phyloP scores from a whole-genome alignment of 2,113 vertebrate species.

The Lophotis ruficrista region DNA sequence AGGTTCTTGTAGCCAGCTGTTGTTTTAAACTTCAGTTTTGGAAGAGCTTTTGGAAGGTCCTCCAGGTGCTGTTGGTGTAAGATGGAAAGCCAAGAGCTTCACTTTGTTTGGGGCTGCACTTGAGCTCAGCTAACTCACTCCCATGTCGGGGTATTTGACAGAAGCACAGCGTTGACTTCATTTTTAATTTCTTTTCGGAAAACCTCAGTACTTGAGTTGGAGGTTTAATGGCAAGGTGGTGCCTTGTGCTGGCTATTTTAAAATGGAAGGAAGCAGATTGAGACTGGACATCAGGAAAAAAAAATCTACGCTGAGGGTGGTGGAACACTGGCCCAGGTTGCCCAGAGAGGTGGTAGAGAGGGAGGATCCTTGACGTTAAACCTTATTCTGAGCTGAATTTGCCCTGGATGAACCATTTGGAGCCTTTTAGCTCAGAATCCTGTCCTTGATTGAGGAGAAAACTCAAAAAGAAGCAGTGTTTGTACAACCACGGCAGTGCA shows the following conservation, averaged over 20 bases:
- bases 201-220: neutral
- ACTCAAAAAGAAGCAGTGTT: neutral
- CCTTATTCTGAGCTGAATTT: neutral
- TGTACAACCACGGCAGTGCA: accelerated
- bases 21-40: neutral
- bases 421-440: neutral
- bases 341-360: too few relatives aligned
- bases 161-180: neutral
- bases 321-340: too few relatives aligned
- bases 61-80: neutral
- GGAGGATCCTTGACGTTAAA: neutral
- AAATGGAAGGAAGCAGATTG: too few relatives aligned
- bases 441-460: neutral
- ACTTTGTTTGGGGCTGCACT: neutral
- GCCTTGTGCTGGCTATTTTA: neutral
- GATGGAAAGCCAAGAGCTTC: neutral
- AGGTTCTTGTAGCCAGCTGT: neutral
- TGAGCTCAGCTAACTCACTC: too few relatives aligned
- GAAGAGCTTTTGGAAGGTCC: neutral
- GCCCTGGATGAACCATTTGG: neutral
- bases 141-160: neutral
- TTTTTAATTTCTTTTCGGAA: neutral
- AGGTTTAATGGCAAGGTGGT: neutral
- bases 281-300: too few relatives aligned
- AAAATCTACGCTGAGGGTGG: too few relatives aligned